phyloP scores from a whole-genome alignment of 2,113 vertebrate genomes.

The Elanus axillaris region DNA sequence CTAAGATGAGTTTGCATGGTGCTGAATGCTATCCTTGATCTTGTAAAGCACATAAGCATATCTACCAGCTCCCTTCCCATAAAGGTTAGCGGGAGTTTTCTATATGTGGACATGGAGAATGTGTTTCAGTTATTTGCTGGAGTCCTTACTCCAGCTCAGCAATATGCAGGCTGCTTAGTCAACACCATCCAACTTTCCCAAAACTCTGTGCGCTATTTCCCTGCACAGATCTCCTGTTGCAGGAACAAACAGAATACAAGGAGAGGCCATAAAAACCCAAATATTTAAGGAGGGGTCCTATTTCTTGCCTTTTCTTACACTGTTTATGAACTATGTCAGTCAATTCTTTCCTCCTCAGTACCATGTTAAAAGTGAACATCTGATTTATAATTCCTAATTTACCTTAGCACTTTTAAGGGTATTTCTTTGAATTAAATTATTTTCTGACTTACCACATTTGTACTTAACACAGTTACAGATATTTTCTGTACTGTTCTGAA shows the following conservation, averaged over 20 bases:
- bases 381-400: background rate
- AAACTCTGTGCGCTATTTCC: background rate
- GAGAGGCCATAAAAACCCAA: background rate
- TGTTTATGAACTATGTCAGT: background rate
- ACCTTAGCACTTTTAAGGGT: background rate
- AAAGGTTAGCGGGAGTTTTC: background rate
- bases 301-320: background rate
- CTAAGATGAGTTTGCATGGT: background rate
- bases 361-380: background rate
- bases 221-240: background rate
- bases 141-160: background rate
- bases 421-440: background rate
- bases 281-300: background rate
- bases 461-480: conserved; percentile 86
- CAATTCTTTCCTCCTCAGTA: background rate
- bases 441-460: conserved; percentile 84
- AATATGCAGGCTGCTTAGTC: background rate
- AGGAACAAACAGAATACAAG: background rate
- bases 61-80: background rate
- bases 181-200: background rate
- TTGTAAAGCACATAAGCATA: background rate
- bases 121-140: background rate
- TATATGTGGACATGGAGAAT: background rate
- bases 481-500: conserved; percentile 80
- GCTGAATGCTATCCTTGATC: background rate